phyloP scores from a whole-genome alignment of 2,113 vertebrate species.

The Nycticorax nycticorax region DNA sequence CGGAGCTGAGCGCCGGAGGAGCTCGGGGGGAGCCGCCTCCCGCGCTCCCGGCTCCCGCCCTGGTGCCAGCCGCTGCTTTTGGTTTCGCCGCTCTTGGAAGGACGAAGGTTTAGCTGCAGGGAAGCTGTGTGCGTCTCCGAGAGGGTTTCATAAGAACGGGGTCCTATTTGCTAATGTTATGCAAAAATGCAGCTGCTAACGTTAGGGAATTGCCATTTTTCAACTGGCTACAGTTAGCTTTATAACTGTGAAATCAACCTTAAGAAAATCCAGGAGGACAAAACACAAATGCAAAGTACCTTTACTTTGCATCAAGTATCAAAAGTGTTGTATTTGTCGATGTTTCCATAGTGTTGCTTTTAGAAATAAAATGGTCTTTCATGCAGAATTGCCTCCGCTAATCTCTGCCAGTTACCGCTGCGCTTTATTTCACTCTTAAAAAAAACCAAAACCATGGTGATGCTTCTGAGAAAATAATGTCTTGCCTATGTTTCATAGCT shows the following conservation, averaged over 20 bases:
- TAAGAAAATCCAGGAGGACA: not conserved
- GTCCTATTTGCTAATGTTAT: accelerated
- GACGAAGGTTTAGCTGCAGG: not conserved
- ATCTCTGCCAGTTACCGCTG: not conserved
- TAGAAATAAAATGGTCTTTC: not conserved
- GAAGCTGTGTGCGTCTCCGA: not conserved
- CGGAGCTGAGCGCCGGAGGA: no score
- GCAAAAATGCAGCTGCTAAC: not conserved
- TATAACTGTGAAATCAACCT: not conserved
- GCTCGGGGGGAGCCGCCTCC: no score
- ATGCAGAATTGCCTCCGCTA: accelerated
- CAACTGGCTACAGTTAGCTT: accelerated
- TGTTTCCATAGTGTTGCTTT: not conserved
- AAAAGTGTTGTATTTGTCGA: not conserved
- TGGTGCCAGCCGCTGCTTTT: no score
- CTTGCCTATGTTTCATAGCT: not conserved
- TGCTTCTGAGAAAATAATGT: not conserved
- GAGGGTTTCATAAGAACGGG: accelerated
- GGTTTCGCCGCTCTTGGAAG: not conserved
- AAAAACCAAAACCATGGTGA: no score
- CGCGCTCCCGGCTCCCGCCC: no score
- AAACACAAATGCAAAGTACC: not conserved
- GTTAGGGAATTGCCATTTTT: not conserved
- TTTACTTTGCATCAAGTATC: not conserved
- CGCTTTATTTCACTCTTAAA: not conserved